Evolutionary conservation across 2,888 invertebrate species (phyloP).

Genomic region (Pseudeuparius sepicola): DNA sequence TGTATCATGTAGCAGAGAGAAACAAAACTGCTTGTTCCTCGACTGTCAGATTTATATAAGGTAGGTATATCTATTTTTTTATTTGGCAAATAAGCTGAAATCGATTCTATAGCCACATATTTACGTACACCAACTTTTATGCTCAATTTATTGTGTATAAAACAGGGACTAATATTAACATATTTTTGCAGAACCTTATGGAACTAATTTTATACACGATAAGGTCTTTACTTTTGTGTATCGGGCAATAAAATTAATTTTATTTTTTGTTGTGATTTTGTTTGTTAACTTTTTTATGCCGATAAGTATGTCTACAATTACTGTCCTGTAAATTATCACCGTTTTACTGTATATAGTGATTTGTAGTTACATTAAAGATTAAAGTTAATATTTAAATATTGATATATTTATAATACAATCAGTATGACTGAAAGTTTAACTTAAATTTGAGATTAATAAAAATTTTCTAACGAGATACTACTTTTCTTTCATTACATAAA

Average conservation of each 20-base stretch:
- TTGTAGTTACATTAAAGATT: constrained; percentile 35
- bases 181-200: too few relatives aligned
- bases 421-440: constrained; percentile 36
- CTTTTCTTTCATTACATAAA: constrained; percentile 11
- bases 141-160: too few relatives aligned
- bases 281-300: constrained; percentile 26
- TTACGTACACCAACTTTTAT: too few relatives aligned
- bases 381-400: constrained; percentile 37
- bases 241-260: constrained; percentile 20
- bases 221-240: too few relatives aligned
- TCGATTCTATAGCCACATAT: too few relatives aligned
- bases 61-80: too few relatives aligned
- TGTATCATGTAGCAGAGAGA: too few relatives aligned
- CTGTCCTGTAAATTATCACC: constrained; percentile 31
- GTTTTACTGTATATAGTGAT: constrained; percentile 38
- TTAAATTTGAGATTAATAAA: constrained; percentile 33
- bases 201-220: too few relatives aligned
- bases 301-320: constrained; percentile 14
- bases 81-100: too few relatives aligned
- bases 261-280: constrained; percentile 25
- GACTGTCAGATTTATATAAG: too few relatives aligned
- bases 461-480: constrained; percentile 26
- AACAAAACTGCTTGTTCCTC: too few relatives aligned
- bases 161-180: too few relatives aligned
- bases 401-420: constrained; percentile 41